Evolutionary conservation across 2,797 vertebrate species (phyloP), one percentile per base, ranked within the genome.

Genomic region (Halcyon smyrnensis): DNA sequence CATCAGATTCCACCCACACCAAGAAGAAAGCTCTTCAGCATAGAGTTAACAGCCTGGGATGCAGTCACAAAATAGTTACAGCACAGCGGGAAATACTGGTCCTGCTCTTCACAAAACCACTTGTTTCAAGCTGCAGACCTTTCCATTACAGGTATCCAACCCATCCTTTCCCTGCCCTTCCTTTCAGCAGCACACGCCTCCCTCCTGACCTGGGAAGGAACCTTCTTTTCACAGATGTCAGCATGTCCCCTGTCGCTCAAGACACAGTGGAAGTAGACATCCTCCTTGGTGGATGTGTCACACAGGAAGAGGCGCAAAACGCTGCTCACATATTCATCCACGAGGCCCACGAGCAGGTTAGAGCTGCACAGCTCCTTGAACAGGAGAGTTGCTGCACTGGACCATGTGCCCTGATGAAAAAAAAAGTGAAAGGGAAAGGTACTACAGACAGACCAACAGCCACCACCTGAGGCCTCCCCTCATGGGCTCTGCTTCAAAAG

Each of bases 241-340:
- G 98, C 99, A 9, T 98, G 98, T 62, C 99, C 99, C 87, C 97
- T 96, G 39, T 95, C 94, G 69, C 97, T 96, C 85, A 99, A 96
- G 46, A 98, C 94, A 8, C 91, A 88, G 96, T 99, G 99, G 73
- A 99, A 94, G 91, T 99, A 99, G 87, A 99, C 7, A 63, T 99
- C 99, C 12, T 99, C 89, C 25, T 98, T 94, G 2, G 99, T 98
- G 84, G 97, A 97, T 0, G 99, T 99, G 97, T 99, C 99, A 77
- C 99, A 99, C 86, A 99, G 97, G 93, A 98, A 99, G 65, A 99
- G 97, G 82, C 98, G 98, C 95, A 99, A 98, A 71, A 99, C 93
- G 32, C 98, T 98, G 11, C 98, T 93, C 12, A 97, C 95, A 50
- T 99, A 99, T 89, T 98, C 97, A 93, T 99, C 97, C 80, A 99